These are phyloP conservation scores for Hirundichthys speculiger DNA, from an alignment of 2,113 vertebrate genomes.

Conservation along the genomic window DNA sequence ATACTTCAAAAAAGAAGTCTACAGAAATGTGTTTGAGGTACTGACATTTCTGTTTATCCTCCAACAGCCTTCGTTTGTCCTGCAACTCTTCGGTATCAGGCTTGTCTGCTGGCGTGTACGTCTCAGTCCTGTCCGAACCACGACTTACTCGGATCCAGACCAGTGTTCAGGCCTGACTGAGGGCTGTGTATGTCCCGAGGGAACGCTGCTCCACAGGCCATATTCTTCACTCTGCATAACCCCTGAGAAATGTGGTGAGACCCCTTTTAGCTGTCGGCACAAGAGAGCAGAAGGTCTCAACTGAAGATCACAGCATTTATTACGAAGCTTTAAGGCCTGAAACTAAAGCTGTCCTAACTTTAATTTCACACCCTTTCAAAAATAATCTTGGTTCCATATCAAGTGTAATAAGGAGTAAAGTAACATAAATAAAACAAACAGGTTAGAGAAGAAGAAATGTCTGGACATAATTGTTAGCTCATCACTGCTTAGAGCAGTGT, in stretches of 20 bases:
- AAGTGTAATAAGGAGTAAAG: too few relatives aligned
- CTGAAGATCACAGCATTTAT: background rate
- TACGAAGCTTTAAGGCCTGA: too few relatives aligned
- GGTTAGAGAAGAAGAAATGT: too few relatives aligned
- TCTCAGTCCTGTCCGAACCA: constrained; percentile 86
- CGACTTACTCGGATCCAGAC: constrained; percentile 81
- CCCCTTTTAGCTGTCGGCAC: background rate
- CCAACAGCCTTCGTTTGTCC: constrained; percentile 89
- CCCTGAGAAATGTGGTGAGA: constrained; percentile 90
- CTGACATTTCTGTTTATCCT: constrained; percentile 15
- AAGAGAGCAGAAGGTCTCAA: background rate
- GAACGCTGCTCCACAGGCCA: constrained; percentile 88
- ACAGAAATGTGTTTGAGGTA: background rate
- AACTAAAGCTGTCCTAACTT: too few relatives aligned
- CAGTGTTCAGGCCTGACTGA: constrained; percentile 90
- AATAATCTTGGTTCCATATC: too few relatives aligned
- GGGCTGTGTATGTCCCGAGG: constrained; percentile 89
- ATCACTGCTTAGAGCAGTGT: too few relatives aligned
- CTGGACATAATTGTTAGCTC: too few relatives aligned
- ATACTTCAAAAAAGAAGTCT: too few relatives aligned
- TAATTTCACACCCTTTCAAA: too few relatives aligned
- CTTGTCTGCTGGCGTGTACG: constrained; percentile 89
- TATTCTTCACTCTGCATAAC: constrained; percentile 89
- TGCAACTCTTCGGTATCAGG: constrained; percentile 85
- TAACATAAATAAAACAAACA: too few relatives aligned